phyloP scores from a whole-genome alignment of 2,113 vertebrate genomes.

The Salvelinus fontinalis region DNA sequence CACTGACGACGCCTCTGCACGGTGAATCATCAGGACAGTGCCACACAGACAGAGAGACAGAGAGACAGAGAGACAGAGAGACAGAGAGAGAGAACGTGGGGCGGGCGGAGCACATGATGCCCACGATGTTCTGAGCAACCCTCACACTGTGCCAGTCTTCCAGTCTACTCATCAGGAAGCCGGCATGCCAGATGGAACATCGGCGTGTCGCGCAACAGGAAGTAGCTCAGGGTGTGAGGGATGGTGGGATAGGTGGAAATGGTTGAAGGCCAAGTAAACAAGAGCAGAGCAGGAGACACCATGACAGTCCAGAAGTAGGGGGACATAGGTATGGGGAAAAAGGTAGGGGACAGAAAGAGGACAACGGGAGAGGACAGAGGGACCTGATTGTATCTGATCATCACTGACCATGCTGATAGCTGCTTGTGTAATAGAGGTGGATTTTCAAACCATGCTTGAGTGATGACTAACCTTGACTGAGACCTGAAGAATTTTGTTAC shows the following conservation, averaged over 20 bases:
- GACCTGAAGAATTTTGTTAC: too few relatives aligned
- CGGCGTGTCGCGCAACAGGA: constrained; percentile 36
- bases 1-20: background rate
- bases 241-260: constrained; percentile 12
- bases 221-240: constrained; percentile 37
- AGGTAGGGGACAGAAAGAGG: too few relatives aligned
- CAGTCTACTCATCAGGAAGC: constrained; percentile 35
- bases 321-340: too few relatives aligned
- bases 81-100: too few relatives aligned
- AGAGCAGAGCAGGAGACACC: constrained; percentile 30
- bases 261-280: constrained; percentile 54
- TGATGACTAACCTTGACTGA: too few relatives aligned
- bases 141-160: constrained; percentile 14
- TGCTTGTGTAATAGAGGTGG: too few relatives aligned
- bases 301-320: background rate
- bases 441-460: too few relatives aligned
- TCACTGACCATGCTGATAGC: background rate
- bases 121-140: constrained; percentile 6
- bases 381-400: background rate
- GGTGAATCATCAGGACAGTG: constrained; percentile 2
- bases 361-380: too few relatives aligned
- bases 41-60: too few relatives aligned
- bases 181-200: constrained; percentile 56
- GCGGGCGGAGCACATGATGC: background rate
- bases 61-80: background rate